These are phyloP conservation scores for Beroe forskalii DNA, from an alignment of 37 sponge, comb jelly and placozoan genomes.

Conservation along the genomic window DNA sequence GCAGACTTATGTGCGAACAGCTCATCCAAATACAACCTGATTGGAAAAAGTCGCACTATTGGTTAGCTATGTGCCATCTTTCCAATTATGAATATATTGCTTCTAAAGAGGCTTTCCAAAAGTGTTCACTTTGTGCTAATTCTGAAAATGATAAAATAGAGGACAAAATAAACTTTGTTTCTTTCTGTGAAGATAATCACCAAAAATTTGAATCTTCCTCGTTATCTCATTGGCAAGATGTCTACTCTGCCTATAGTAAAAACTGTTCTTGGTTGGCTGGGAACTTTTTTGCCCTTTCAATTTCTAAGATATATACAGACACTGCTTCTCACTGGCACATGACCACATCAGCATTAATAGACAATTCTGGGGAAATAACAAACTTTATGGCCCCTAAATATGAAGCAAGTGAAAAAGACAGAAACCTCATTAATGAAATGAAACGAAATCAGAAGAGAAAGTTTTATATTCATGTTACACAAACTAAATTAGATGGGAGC, in stretches of 20 bases:
- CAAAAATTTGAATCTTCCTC: neutral
- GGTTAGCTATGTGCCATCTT: constrained; percentile 31
- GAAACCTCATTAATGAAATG: constrained; percentile 48
- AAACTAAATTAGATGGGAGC: neutral
- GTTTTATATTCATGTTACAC: constrained; percentile 13
- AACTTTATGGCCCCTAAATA: constrained; percentile 55
- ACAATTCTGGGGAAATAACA: constrained; percentile 34
- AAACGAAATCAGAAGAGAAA: constrained; percentile 33
- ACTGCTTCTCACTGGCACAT: neutral
- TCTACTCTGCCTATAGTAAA: neutral
- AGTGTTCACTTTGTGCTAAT: neutral
- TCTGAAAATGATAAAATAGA: constrained; percentile 28
- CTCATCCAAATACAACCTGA: neutral
- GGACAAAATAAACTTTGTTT: constrained; percentile 10
- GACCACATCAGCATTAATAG: constrained; percentile 26
- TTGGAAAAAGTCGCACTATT: constrained; percentile 42
- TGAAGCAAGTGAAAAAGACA: constrained; percentile 57
- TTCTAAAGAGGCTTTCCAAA: neutral
- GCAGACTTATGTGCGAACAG: neutral
- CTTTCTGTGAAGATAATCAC: neutral
- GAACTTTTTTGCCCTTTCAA: constrained; percentile 24
- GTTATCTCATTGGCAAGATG: neutral
- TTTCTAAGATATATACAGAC: constrained; percentile 12
- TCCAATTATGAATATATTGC: neutral
- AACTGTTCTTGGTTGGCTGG: constrained; percentile 17